These are phyloP conservation scores for Discoglossus pictus DNA, from an alignment of 2,797 vertebrate species.

Conservation along the genomic window DNA sequence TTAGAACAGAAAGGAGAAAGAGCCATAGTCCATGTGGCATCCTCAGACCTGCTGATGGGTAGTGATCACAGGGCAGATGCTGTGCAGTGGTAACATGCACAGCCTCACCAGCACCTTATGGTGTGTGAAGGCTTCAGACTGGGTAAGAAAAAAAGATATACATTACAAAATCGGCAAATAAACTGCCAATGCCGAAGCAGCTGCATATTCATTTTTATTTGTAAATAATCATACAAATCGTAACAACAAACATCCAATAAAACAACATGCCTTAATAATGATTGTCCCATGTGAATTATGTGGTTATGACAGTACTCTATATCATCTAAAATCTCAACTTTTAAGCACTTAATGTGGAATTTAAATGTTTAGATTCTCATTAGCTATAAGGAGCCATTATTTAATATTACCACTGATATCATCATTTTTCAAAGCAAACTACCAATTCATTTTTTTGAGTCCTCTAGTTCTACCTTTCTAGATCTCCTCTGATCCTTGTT, in stretches of 20 bases:
- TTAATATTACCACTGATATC: too few species aligned
- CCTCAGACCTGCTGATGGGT: conserved; percentile 42
- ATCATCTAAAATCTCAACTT: too few species aligned
- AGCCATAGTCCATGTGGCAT: conserved; percentile 27
- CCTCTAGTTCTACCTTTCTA: too few species aligned
- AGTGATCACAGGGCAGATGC: conserved; percentile 48
- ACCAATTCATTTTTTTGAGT: too few species aligned
- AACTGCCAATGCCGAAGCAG: background rate
- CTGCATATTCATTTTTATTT: background rate
- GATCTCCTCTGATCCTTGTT: too few species aligned
- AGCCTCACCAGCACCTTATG: conserved; percentile 36
- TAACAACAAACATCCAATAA: background rate
- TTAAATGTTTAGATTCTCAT: too few species aligned
- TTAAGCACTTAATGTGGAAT: too few species aligned
- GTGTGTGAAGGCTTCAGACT: conserved; percentile 30
- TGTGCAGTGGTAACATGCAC: conserved; percentile 28
- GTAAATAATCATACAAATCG: background rate
- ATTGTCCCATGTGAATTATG: too few species aligned
- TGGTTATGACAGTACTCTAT: too few species aligned
- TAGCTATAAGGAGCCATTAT: too few species aligned
- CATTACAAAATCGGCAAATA: too few species aligned
- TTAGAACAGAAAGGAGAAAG: conserved; percentile 23
- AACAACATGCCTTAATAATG: background rate
- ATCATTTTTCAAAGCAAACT: too few species aligned
- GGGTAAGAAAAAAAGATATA: conserved; percentile 4